Conservation (phyloP, 2,888 invertebrate genomes). For the Eueremaeus valkanovi region DNA sequence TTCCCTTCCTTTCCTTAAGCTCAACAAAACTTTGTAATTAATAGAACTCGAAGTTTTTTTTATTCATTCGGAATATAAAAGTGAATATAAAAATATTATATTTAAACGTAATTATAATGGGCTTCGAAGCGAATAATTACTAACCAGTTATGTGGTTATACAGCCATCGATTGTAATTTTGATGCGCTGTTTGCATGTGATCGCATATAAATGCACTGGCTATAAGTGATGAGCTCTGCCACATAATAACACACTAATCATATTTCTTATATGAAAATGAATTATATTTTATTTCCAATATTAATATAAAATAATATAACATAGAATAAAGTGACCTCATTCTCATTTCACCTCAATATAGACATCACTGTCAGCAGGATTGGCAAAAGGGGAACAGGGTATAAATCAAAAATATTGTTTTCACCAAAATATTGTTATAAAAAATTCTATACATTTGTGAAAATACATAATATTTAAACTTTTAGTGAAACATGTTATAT, state of each 20-base stretch:
- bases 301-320: background rate
- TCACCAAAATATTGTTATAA: too few species aligned
- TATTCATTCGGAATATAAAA: background rate
- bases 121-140: constrained; percentile 32
- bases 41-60: background rate
- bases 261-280: constrained; percentile 27
- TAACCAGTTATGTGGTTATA: constrained; percentile 27
- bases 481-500: too few species aligned
- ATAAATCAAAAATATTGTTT: too few species aligned
- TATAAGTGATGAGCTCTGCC: constrained; percentile 19
- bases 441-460: too few species aligned
- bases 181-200: constrained; percentile 28
- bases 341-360: background rate
- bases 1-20: background rate
- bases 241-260: constrained; percentile 30
- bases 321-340: too few species aligned
- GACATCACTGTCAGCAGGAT: constrained; percentile 34
- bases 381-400: too few species aligned
- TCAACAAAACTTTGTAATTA: constrained; percentile 25
- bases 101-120: constrained; percentile 8
- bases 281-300: constrained; percentile 25
- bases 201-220: constrained; percentile 13
- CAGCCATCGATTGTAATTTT: constrained; percentile 25
- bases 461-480: too few species aligned
- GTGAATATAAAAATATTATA: constrained; percentile 12